phyloP scores from a whole-genome alignment of 2,888 invertebrate genomes.

The Drosophila acutilabella region DNA sequence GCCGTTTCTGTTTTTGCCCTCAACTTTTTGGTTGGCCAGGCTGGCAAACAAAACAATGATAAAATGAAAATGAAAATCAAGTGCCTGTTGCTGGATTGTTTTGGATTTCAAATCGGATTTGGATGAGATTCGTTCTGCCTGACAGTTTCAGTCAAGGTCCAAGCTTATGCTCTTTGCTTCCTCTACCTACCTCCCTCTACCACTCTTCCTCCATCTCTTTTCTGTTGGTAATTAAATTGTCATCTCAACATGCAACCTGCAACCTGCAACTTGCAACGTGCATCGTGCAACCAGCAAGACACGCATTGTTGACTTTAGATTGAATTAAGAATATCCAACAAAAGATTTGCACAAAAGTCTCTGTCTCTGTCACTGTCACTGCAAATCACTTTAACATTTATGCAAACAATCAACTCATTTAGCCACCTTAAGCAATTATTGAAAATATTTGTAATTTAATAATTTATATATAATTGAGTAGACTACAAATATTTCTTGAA shows the following conservation, averaged over 20 bases:
- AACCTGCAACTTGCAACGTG: constrained; percentile 18
- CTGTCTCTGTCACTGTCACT: constrained; percentile 3
- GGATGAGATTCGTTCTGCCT: constrained; percentile 30
- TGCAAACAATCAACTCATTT: constrained; percentile 11
- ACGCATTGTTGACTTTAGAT: constrained; percentile 71
- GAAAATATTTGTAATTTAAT: constrained; percentile 2
- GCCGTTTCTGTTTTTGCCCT: background rate
- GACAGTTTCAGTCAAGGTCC: constrained; percentile 47
- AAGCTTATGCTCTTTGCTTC: constrained; percentile 29
- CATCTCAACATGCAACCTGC: constrained; percentile 28
- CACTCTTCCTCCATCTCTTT: background rate
- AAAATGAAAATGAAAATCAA: constrained; percentile 46
- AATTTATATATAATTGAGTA: constrained; percentile 1
- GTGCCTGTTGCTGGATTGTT: constrained; percentile 56
- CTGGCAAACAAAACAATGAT: constrained; percentile 41
- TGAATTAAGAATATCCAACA: constrained; percentile 56
- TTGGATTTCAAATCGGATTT: constrained; percentile 32
- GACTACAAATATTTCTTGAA: too few relatives aligned
- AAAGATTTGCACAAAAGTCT: constrained; percentile 27
- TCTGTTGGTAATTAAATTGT: constrained; percentile 74
- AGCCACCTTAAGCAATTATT: constrained; percentile 2
- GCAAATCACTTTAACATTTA: constrained; percentile 33
- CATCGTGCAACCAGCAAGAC: constrained; percentile 34
- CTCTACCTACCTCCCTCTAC: background rate
- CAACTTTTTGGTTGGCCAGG: constrained; percentile 13